Evolutionary conservation across 2,797 vertebrate genomes (phyloP).

Genomic region (Pampus argenteus): DNA sequence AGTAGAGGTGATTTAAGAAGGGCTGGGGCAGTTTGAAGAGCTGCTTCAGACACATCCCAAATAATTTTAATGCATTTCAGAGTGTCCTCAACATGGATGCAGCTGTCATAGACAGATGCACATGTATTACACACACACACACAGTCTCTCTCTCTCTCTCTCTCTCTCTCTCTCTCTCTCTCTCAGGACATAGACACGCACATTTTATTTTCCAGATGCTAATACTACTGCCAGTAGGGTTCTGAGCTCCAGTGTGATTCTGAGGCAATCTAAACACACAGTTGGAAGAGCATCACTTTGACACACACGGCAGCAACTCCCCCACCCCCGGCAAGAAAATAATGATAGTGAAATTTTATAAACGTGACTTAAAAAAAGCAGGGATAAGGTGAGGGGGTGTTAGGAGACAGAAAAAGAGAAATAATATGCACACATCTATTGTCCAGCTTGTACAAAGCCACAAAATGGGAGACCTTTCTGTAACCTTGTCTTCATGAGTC

Average conservation of each 20-base stretch:
- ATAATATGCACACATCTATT: conserved; percentile 38
- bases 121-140: conserved; percentile 36
- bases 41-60: conserved; percentile 66
- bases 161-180: conserved; percentile 24
- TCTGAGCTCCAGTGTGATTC: conserved; percentile 32
- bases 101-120: conserved; percentile 64
- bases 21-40: conserved; percentile 65
- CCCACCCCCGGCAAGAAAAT: neutral
- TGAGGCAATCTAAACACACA: conserved; percentile 44
- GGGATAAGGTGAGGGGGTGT: neutral
- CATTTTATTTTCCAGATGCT: conserved; percentile 62
- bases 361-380: conserved; percentile 31
- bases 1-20: conserved; percentile 43
- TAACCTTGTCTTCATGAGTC: conserved; percentile 68
- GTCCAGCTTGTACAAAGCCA: conserved; percentile 47
- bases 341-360: conserved; percentile 14
- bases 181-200: conserved; percentile 46
- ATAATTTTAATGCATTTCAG: conserved; percentile 78
- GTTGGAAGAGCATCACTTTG: conserved; percentile 35
- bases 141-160: conserved; percentile 7
- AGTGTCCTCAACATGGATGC: conserved; percentile 67
- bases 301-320: conserved; percentile 2
- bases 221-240: conserved; percentile 56
- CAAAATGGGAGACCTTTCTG: conserved; percentile 36
- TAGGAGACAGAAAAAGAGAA: neutral